Conservation (phyloP, 2,797 vertebrate species). For the Tangara arthus region DNA sequence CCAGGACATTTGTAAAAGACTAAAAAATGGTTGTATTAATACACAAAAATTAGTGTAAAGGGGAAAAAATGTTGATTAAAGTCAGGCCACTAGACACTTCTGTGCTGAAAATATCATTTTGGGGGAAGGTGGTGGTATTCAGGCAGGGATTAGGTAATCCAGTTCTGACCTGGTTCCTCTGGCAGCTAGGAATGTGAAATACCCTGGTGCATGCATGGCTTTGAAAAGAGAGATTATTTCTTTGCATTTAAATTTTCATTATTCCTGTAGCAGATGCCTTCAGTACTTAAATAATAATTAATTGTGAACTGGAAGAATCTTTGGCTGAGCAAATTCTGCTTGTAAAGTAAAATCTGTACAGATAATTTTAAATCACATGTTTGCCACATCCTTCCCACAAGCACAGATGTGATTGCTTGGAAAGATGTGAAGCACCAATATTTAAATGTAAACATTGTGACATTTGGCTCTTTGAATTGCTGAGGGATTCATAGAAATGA, state of each 20-base stretch:
- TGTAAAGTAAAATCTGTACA: not conserved
- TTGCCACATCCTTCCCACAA: not conserved
- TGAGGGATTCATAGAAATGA: not conserved
- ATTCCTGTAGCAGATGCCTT: not conserved
- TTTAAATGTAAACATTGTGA: conserved; percentile 6
- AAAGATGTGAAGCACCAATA: not conserved
- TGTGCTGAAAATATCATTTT: not conserved
- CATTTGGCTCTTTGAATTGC: not conserved
- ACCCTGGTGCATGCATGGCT: not conserved
- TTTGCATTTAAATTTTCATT: not conserved
- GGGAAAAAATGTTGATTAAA: not conserved
- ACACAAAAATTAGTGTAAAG: not conserved
- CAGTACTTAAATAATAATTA: not conserved
- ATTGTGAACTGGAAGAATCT: not conserved
- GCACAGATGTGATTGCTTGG: not conserved
- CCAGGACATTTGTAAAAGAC: not conserved
- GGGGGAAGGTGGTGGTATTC: not conserved
- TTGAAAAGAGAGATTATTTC: not conserved
- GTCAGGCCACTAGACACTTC: not conserved
- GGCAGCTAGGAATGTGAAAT: not conserved
- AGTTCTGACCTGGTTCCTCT: not conserved
- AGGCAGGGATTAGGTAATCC: not conserved
- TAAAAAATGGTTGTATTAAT: not conserved
- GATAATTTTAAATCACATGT: not conserved
- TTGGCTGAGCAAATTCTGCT: not conserved